phyloP scores from a whole-genome alignment of 2,888 invertebrate species.

The Sinodicranocentrus sp. region DNA sequence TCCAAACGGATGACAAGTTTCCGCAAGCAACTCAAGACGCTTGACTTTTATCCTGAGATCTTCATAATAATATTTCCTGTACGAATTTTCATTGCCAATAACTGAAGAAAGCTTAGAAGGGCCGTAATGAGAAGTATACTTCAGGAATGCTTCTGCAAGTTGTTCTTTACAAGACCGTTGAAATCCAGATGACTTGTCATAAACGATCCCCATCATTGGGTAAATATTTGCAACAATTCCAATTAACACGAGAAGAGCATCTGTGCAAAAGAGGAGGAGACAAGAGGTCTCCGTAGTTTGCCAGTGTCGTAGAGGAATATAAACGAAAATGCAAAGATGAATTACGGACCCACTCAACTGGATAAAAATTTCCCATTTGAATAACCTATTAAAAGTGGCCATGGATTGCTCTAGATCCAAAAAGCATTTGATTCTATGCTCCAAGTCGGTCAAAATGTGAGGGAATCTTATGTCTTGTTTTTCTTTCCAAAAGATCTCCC shows the following conservation, averaged over 20 bases:
- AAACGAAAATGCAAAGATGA: constrained; percentile 18
- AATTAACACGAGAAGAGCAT: neutral
- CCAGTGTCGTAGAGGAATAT: constrained; percentile 26
- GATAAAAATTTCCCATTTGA: constrained; percentile 22
- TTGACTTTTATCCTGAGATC: neutral
- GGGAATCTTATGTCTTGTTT: neutral
- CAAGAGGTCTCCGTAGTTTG: neutral
- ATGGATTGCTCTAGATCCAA: constrained; percentile 22
- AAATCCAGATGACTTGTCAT: constrained; percentile 4
- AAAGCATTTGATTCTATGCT: constrained; percentile 9
- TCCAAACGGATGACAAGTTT: constrained; percentile 37
- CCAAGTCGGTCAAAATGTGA: neutral
- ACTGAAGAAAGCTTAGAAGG: neutral
- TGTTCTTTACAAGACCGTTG: constrained; percentile 1
- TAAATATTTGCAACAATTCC: constrained; percentile 6
- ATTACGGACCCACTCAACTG: neutral
- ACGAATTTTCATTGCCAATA: neutral
- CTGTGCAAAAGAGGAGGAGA: neutral
- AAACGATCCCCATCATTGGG: constrained; percentile 13
- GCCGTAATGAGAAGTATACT: neutral
- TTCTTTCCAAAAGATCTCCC: neutral
- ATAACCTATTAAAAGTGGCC: constrained; percentile 5
- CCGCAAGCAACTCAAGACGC: neutral
- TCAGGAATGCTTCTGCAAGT: neutral
- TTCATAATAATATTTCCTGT: neutral